Base-by-base conservation (phyloP, 2,113 vertebrate species). In the Ceyx margarethae region DNA sequence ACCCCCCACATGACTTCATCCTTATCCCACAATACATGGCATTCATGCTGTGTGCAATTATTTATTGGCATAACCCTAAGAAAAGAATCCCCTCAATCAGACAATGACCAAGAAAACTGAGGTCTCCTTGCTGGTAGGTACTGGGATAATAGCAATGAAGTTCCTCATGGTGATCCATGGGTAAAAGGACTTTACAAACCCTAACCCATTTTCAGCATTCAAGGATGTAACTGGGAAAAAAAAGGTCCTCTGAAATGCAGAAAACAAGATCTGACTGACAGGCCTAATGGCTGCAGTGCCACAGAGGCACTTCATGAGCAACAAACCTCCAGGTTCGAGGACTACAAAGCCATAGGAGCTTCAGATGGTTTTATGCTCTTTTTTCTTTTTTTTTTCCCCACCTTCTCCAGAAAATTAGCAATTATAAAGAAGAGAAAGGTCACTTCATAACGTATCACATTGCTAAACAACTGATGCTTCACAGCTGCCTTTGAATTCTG, bases 231-330 rank as follows among this genome's bases (percentile, higher is more conserved):
- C 33, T 37, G 37, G 40, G 50, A 5, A 58, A 29, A n/a, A n/a
- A 65, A 64, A 50, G 5, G 5, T 10, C 61, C 50, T 67, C 68
- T 81, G 79, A 91, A 88, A 91, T 8, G n/a, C 37, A 84, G 68
- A 35, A 88, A 81, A 53, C 48, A 84, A 78, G 68, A 62, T 48
- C 76, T 81, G 88, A 95, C 85, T 50, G 85, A 90, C 80, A 91
- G 48, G 67, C 68, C 25, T 85, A 72, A 19, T 29, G 76, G 51
- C 60, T 14, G 40, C 4, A 61, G 67, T 43, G 42, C 58, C 89
- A 87, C 58, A 48, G 68, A 26, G 14, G 53, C 80, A 58, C 62
- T 66, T 61, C 26, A 13, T 2, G 29, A 94, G 69, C 35, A 5
- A 81, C 69, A 56, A 6, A 72, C 83, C 65, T 50, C 53, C 73